Conservation (phyloP, 2,888 invertebrate genomes). For the Monochamus alternatus region DNA sequence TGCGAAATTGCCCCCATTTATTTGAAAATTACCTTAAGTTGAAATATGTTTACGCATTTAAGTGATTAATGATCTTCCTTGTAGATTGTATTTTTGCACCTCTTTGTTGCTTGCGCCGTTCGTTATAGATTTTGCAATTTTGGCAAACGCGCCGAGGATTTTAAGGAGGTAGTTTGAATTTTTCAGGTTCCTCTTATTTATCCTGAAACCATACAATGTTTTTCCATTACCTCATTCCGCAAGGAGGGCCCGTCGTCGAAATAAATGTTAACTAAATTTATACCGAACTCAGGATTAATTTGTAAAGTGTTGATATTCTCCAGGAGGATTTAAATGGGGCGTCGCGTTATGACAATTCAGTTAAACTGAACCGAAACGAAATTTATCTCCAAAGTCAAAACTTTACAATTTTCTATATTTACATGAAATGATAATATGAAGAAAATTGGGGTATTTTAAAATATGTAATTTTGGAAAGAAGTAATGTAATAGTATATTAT, state of each 20-base stretch:
- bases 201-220: slow-evolving; percentile 30
- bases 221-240: slow-evolving; percentile 24
- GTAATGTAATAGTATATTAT: too few relatives aligned
- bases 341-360: not conserved
- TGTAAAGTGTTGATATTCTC: not conserved
- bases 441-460: too few relatives aligned
- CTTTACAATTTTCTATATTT: too few relatives aligned
- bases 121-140: slow-evolving; percentile 36
- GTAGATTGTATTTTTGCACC: slow-evolving; percentile 39
- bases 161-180: slow-evolving; percentile 28
- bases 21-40: slow-evolving; percentile 40
- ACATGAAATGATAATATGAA: too few relatives aligned
- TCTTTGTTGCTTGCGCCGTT: slow-evolving; percentile 30
- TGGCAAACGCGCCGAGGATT: slow-evolving; percentile 20
- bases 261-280: slow-evolving; percentile 21
- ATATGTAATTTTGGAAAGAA: too few relatives aligned
- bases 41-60: slow-evolving; percentile 43
- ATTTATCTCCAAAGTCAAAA: too few relatives aligned
- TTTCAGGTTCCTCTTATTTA: slow-evolving; percentile 33
- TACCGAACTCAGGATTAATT: slow-evolving; percentile 7
- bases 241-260: slow-evolving; percentile 6
- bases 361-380: not conserved
- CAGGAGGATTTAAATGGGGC: not conserved
- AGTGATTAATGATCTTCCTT: slow-evolving; percentile 36
- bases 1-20: slow-evolving; percentile 39